Conservation (phyloP, 2,888 invertebrate genomes). For the Eupithecia vulgata region DNA sequence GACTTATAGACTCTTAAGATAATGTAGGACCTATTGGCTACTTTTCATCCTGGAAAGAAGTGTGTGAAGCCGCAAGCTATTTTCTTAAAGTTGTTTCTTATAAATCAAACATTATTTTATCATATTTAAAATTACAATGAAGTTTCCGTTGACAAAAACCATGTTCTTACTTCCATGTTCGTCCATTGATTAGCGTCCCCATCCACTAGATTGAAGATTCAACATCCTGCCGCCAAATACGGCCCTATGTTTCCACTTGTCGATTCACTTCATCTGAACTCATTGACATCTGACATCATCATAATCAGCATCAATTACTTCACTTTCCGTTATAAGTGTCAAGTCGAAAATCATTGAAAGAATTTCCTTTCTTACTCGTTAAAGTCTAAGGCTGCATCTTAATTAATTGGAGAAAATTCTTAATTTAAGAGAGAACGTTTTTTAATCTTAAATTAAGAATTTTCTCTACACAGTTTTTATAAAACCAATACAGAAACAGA, state of each 20-base stretch:
- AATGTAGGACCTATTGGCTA: not conserved
- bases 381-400: not conserved
- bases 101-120: not conserved
- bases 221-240: slow-evolving; percentile 10
- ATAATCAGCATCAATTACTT: not conserved
- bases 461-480: no score
- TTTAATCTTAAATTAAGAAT: no score
- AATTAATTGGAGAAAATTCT: no score
- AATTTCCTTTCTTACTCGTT: not conserved
- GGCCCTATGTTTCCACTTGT: slow-evolving; percentile 14
- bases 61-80: not conserved
- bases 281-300: not conserved
- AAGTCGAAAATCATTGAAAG: no score
- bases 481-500: no score
- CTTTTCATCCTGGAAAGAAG: not conserved
- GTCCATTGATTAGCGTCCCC: slow-evolving; percentile 17
- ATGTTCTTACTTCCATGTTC: not conserved
- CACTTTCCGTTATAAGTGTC: not conserved
- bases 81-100: not conserved
- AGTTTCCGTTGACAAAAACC: not conserved
- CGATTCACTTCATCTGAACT: slow-evolving; percentile 6
- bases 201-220: slow-evolving; percentile 7
- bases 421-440: no score
- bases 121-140: not conserved
- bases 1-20: not conserved